Percentiles rank a stretch among this genome's conserved stretches.
Evolutionary conservation across 2,888 invertebrate species (phyloP).

Genomic region (Notodonta ziczac): DNA sequence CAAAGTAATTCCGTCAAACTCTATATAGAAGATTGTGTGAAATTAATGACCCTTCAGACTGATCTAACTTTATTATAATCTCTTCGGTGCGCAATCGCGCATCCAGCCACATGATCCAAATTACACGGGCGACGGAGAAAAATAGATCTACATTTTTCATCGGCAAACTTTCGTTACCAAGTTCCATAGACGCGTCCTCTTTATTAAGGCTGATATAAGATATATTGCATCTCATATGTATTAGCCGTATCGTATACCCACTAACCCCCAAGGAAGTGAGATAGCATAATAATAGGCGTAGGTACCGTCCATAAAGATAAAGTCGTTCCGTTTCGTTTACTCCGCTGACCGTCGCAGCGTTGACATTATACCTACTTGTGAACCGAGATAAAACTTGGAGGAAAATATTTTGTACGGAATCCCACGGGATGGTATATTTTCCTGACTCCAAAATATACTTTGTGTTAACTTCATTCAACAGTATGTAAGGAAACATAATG

Average conservation of each 20-base stretch:
- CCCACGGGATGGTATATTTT: constrained; percentile 25
- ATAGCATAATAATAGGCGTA: constrained; percentile 49
- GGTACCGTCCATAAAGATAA: constrained; percentile 52
- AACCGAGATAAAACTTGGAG: constrained; percentile 35
- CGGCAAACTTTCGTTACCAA: constrained; percentile 48
- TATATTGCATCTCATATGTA: constrained; percentile 38
- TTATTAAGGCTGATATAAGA: constrained; percentile 38
- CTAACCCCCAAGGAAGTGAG: constrained; percentile 41
- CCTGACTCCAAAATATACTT: constrained; percentile 33
- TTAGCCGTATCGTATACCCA: constrained; percentile 22
- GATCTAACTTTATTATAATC: constrained; percentile 68
- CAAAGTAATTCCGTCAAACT: constrained; percentile 50
- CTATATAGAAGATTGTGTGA: constrained; percentile 53
- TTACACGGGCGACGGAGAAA: constrained; percentile 68
- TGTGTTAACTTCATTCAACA: constrained; percentile 24
- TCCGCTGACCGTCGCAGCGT: constrained; percentile 44
- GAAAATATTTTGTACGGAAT: constrained; percentile 32
- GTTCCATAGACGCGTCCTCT: constrained; percentile 34
- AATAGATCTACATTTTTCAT: constrained; percentile 72
- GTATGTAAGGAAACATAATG: constrained; percentile 33
- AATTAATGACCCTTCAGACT: constrained; percentile 64
- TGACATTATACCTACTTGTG: constrained; percentile 38
- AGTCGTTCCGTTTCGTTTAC: constrained; percentile 41
- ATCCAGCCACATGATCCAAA: constrained; percentile 70
- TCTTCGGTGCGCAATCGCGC: constrained; percentile 65